Evolutionary conservation across 2,888 invertebrate genomes (phyloP), one percentile per base, ranked within the genome.

Genomic region (Phymatocera aterrima): DNA sequence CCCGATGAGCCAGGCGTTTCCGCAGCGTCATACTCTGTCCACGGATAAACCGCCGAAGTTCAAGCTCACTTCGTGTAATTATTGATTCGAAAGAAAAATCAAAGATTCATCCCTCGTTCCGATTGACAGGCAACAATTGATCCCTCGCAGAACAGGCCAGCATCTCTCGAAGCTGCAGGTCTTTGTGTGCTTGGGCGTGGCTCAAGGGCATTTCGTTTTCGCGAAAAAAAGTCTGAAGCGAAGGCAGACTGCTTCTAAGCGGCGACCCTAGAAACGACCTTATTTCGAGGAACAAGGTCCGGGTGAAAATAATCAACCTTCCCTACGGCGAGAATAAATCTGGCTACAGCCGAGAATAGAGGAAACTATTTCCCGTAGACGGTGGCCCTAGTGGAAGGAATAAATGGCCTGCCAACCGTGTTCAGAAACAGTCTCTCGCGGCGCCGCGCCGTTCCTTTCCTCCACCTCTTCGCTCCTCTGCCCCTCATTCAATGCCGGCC

Each of bases 341-440:
- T 85, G 82, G 83, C 84, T 85, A 85, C 82, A 81, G 78, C 60
- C 77, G 54, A 80, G 77, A 78, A 70, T 80, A 80, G 79, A 80
- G 83, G 72, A 81, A 83, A 80, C 81, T 83, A 83, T 82, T 83
- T 82, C 80, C 79, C 80, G 79, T 83, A 82, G 82, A 79, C 82
- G 83, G 83, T 85, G 81, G 82, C 78, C 79, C 82, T 81, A 80
- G 75, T 75, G 75, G 83, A 83, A 83, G 83, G 72, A 72, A 86
- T 84, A 85, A 85, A 85, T 84, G 84, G 84, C 84, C 82, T 79
- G 82, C 81, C 82, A 79, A 79, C 78, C 79, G 83, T 81, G 81
- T 82, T 83, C 82, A 84, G 85, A 84, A 83, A 82, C 85, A 65
- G 77, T 57, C 77, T 65, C 61, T 77, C 64, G 77, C 77, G 64